phyloP scores from a whole-genome alignment of 2,113 vertebrate species.

The Percina caprodes region DNA sequence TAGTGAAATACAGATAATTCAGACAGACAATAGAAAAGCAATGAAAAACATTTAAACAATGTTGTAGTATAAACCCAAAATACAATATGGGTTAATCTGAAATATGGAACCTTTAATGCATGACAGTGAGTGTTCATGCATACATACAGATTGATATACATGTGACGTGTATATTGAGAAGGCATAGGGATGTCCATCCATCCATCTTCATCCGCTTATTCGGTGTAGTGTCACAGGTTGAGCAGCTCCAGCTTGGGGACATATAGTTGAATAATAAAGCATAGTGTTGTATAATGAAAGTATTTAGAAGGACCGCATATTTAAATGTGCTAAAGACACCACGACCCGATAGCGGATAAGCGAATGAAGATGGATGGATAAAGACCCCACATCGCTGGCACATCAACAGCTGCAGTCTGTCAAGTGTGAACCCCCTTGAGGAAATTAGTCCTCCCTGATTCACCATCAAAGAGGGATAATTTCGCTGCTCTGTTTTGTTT shows the following conservation, averaged over 20 bases:
- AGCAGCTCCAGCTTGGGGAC: too few species aligned
- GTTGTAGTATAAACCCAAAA: too few species aligned
- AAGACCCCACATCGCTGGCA: constrained; percentile 28
- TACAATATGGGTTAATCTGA: too few species aligned
- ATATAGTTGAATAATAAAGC: constrained; percentile 1
- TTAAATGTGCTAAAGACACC: constrained; percentile 31
- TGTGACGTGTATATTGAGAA: background rate
- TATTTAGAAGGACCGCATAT: constrained; percentile 35
- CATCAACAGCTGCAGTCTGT: constrained; percentile 51
- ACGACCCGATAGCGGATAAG: too few species aligned
- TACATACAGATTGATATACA: background rate
- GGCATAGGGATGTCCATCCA: background rate
- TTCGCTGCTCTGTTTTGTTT: constrained; percentile 26
- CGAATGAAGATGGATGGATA: too few species aligned
- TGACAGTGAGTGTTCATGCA: background rate
- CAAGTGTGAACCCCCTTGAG: constrained; percentile 44
- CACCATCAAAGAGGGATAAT: constrained; percentile 50
- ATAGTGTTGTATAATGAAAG: constrained; percentile 27
- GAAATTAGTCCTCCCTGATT: constrained; percentile 52
- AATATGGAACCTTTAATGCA: too few species aligned
- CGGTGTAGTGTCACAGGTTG: too few species aligned
- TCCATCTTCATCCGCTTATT: too few species aligned
- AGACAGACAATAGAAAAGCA: too few species aligned
- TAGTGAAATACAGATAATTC: too few species aligned
- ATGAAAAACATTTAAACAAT: too few species aligned